Evolutionary conservation across 1,140 invertebrate genomes (phyloP).

Genomic region (Drosophila paulistorum): DNA sequence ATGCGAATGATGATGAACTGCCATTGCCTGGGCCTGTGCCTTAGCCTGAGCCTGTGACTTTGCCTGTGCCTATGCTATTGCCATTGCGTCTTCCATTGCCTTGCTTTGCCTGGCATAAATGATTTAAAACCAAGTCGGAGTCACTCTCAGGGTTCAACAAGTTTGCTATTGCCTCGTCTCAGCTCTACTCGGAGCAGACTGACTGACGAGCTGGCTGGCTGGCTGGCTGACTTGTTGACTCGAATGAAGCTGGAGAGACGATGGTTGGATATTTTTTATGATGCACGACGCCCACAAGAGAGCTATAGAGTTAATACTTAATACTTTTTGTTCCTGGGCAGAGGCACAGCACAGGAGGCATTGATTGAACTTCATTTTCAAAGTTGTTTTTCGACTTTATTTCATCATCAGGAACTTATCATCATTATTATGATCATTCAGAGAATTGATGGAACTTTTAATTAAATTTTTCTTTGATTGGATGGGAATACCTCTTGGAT

Average conservation of each 20-base stretch:
- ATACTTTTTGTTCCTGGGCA: slow-evolving; percentile 25
- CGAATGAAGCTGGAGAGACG: not conserved
- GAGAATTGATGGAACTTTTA: slow-evolving; percentile 24
- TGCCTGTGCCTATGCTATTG: not conserved
- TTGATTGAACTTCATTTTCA: slow-evolving; percentile 67
- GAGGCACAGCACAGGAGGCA: slow-evolving; percentile 24
- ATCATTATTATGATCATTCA: slow-evolving; percentile 21
- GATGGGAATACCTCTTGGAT: slow-evolving; percentile 71
- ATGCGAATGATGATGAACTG: slow-evolving; percentile 77
- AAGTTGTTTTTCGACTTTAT: slow-evolving; percentile 40
- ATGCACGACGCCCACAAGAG: slow-evolving; percentile 79
- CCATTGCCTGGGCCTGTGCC: slow-evolving; percentile 25
- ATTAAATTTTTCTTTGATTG: slow-evolving; percentile 3
- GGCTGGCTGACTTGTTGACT: slow-evolving; percentile 5
- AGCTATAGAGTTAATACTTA: slow-evolving; percentile 31
- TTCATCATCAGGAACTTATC: slow-evolving; percentile 13
- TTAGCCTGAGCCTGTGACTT: not conserved
- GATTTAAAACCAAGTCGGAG: slow-evolving; percentile 74
- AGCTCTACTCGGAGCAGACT: slow-evolving; percentile 13
- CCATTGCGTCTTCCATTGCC: slow-evolving; percentile 2
- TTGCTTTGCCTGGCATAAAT: slow-evolving; percentile 66
- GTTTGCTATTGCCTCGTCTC: slow-evolving; percentile 24
- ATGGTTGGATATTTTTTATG: slow-evolving; percentile 66
- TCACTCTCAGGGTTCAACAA: slow-evolving; percentile 22
- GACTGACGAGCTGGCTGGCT: slow-evolving; percentile 21